Evolutionary conservation across 2,888 invertebrate genomes (phyloP).

Genomic region (Thalpophila matura): DNA sequence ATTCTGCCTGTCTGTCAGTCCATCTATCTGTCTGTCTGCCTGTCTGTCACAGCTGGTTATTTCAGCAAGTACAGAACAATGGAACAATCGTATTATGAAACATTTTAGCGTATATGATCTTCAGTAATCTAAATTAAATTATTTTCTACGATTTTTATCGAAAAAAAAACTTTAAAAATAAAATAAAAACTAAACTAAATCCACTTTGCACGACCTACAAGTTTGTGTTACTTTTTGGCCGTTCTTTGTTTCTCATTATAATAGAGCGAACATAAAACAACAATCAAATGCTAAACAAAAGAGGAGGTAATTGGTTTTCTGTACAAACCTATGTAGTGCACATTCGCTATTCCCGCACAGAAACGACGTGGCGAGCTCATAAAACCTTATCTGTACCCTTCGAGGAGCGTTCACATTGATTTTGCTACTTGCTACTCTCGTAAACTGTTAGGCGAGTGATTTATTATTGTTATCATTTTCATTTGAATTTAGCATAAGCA

Average conservation of each 20-base stretch:
- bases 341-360: slow-evolving; percentile 84
- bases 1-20: too few relatives aligned
- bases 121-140: too few relatives aligned
- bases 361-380: slow-evolving; percentile 89
- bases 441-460: slow-evolving; percentile 39
- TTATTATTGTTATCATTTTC: background rate
- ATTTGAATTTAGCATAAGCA: background rate
- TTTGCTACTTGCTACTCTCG: slow-evolving; percentile 66
- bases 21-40: too few relatives aligned
- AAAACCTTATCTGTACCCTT: slow-evolving; percentile 90
- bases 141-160: too few relatives aligned
- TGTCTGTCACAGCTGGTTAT: too few relatives aligned
- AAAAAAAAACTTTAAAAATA: background rate
- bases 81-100: too few relatives aligned
- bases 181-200: slow-evolving; percentile 6
- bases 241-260: slow-evolving; percentile 43
- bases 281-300: slow-evolving; percentile 72
- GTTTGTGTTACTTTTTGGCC: slow-evolving; percentile 38
- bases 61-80: too few relatives aligned
- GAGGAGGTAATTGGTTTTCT: slow-evolving; percentile 80
- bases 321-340: slow-evolving; percentile 83
- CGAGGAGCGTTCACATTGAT: slow-evolving; percentile 73
- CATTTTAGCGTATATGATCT: too few relatives aligned
- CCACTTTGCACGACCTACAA: background rate
- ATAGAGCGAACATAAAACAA: slow-evolving; percentile 50